These are phyloP conservation scores for Camponotus vicinus DNA, from an alignment of 1,140 invertebrate species.

Conservation along the genomic window DNA sequence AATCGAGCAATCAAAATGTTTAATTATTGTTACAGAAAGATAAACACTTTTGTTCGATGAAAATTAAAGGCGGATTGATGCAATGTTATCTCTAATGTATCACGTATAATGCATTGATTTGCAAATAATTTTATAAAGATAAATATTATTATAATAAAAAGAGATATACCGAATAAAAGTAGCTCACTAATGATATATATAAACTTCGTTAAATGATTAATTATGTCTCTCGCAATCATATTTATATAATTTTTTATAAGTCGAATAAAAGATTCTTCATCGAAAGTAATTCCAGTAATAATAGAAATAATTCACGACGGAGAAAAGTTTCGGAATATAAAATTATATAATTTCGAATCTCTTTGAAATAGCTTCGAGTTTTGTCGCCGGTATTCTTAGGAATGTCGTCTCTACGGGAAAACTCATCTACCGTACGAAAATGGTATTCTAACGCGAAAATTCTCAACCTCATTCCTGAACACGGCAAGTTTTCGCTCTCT, in stretches of 20 bases:
- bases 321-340: background rate
- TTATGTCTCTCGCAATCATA: too few species aligned
- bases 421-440: slow-evolving; percentile 49
- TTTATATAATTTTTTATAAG: background rate
- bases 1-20: background rate
- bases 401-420: slow-evolving; percentile 48
- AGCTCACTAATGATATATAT: background rate
- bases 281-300: background rate
- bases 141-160: background rate
- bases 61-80: slow-evolving; percentile 4
- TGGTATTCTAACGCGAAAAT: slow-evolving; percentile 56
- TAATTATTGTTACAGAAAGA: background rate
- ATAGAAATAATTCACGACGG: background rate
- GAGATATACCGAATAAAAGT: background rate
- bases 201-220: background rate
- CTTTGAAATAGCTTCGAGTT: slow-evolving; percentile 39
- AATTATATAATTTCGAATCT: background rate
- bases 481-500: background rate
- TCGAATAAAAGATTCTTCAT: background rate
- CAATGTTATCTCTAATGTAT: background rate
- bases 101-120: background rate
- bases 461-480: slow-evolving; percentile 52
- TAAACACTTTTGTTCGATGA: background rate
- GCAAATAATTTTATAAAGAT: background rate
- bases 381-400: slow-evolving; percentile 55